Percentiles rank a stretch among this genome's conserved stretches.
phyloP scores from a whole-genome alignment of 2,113 vertebrate genomes.

The Lophotis ruficrista region DNA sequence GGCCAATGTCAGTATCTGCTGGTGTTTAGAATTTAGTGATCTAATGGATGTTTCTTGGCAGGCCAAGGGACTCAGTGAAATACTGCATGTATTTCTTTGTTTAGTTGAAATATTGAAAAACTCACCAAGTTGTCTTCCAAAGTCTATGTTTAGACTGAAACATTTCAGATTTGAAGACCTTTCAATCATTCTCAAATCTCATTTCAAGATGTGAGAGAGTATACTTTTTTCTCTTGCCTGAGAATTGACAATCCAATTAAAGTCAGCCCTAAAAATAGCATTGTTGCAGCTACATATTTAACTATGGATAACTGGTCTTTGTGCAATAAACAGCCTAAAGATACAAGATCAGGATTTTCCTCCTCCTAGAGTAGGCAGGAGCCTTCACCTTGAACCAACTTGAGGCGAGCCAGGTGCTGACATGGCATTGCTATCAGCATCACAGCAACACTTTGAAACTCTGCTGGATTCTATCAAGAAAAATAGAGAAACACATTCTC shows the following conservation, averaged over 20 bases:
- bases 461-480: background rate
- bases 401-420: background rate
- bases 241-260: background rate
- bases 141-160: background rate
- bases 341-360: background rate
- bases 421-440: background rate
- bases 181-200: background rate
- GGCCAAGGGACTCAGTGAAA: background rate
- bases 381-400: background rate
- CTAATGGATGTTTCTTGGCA: background rate
- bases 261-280: background rate
- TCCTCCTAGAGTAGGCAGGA: background rate
- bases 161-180: background rate
- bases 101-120: background rate
- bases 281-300: background rate
- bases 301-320: background rate
- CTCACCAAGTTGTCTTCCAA: background rate
- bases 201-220: background rate
- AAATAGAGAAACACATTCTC: background rate
- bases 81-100: background rate
- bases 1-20: background rate
- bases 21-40: background rate
- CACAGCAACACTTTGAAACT: background rate
- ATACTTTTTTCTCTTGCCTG: background rate
- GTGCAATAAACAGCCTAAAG: background rate